Evolutionary conservation across 2,113 vertebrate species (phyloP), one percentile per base, ranked within the genome.

Genomic region (Lota lota): DNA sequence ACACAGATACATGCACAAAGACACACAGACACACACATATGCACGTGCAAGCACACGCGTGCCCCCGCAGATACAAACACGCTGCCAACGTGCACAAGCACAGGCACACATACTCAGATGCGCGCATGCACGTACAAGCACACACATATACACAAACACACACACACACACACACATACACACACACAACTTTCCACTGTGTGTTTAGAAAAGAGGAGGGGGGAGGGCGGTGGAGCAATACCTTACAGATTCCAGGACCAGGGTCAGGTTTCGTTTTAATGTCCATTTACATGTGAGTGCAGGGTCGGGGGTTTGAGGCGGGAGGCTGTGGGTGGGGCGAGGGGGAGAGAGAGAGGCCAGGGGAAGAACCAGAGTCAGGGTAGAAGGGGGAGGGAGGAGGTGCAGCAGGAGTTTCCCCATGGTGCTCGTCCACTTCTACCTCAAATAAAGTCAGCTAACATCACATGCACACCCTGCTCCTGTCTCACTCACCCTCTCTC

Each of bases 181-280:
- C 18, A 36, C 12, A 40, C 18, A 36, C 2, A 62, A 18, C 16
- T 24, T 24, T 62, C 22, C 80, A 89, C 82, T 87, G 80, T 74
- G 75, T 70, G 76, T 85, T 81, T 70, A 62, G 64, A 72, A 59
- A 76, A 72, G 78, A 74, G 60, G 64, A 61, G 33, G 58, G 24
- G 59, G 77, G 69, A 53, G 4, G 1, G 18, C 18, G 36, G 12
- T 16, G 22, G 53, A 79, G 92, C 93, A 93, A 91, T 84, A 93
- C 90, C 91, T 93, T 90, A 87, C 81, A 90, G 90, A 93, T 88
- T 85, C 92, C 84, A 90, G 73, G 91, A 80, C 80, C 47, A 53
- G 89, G 87, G 83, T 93, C 89, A 78, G 88, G 91, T 93, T 93
- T 90, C 90, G 77, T 93, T 92, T 92, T 92, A 92, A 91, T 92